These are phyloP conservation scores for Sanderia malayensis DNA, from an alignment of 30 jellyfish, hydroid and myxozoan species.

Conservation along the genomic window DNA sequence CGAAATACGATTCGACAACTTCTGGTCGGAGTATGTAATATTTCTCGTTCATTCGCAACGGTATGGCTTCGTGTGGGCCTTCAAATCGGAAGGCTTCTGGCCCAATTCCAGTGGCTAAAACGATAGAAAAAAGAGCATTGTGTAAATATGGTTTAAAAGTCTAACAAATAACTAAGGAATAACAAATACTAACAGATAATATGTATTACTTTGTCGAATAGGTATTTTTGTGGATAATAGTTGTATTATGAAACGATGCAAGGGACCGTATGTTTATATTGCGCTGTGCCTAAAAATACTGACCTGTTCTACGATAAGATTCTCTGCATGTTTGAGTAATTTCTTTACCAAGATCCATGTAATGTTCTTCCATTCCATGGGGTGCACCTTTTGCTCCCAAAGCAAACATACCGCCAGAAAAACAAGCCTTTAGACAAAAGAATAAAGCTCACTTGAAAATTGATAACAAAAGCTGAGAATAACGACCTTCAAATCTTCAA, in stretches of 20 bases:
- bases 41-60: constrained; percentile 80
- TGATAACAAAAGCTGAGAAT: too few relatives aligned
- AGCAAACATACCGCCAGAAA: constrained; percentile 94
- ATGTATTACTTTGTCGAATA: too few relatives aligned
- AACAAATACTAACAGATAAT: too few relatives aligned
- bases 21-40: constrained; percentile 87
- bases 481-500: too few relatives aligned
- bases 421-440: constrained; percentile 63
- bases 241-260: too few relatives aligned
- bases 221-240: too few relatives aligned
- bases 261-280: too few relatives aligned
- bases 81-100: constrained; percentile 92
- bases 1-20: constrained; percentile 85
- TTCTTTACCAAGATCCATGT: constrained; percentile 77
- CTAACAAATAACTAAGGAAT: too few relatives aligned
- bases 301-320: constrained; percentile 75
- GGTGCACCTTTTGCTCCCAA: constrained; percentile 87
- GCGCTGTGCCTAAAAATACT: too few relatives aligned
- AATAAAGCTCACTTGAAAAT: too few relatives aligned
- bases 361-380: constrained; percentile 51
- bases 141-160: too few relatives aligned
- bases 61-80: constrained; percentile 92
- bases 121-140: too few relatives aligned
- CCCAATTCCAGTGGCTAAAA: constrained; percentile 91
- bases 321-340: constrained; percentile 81